Base-by-base conservation (phyloP, 1,140 invertebrate genomes). In the Cotesia glomerata region DNA sequence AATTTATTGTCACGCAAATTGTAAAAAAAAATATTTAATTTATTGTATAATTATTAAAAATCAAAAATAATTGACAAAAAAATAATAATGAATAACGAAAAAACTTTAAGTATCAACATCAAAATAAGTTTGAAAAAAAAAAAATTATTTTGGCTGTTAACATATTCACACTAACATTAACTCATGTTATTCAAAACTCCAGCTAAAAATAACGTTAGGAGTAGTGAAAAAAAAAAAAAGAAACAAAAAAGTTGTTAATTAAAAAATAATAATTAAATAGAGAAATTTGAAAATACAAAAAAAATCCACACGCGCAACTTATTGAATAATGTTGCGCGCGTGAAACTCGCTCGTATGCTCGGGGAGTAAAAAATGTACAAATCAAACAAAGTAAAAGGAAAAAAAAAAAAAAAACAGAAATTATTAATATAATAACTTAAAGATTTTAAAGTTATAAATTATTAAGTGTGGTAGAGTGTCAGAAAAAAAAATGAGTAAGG, bases 351-450 rank as follows among this genome's bases (percentile, higher is more conserved):
- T 77, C 81, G 81, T 83, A 83, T 81, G 78, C 81, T 84, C 81
- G 80, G 76, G 79, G 82, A 72, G 78, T 45, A 85, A 66, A 63
- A 66, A 72, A 82, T 85, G 85, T 87, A 87, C 85, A 87, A 87
- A 87, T 85, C 79, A 81, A 82, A 82, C 75, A 78, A 73, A 76
- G 75, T 75, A 75, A 79, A 76, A 79, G 64, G 69, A 71, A 72
- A 78, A 56, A 77, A 64, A 79, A 75, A 76, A 73, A 78, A 78
- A 81, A 78, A 84, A 80, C 83, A 85, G 82, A 82, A 83, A 85
- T 84, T 83, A 85, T 83, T 83, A 86, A 86, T 86, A 85, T 85
- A 87, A 84, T 81, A 82, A 83, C 76, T 81, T 81, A 81, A 80
- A 76, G 65, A 74, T 83, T 83, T 84, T 84, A 84, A 84, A 80